A percentile compares a stretch with the other conserved stretches of the same genome.
These are phyloP conservation scores for Acipenser oxyrinchus DNA, from an alignment of 2,797 vertebrate species.

Conservation along the genomic window DNA sequence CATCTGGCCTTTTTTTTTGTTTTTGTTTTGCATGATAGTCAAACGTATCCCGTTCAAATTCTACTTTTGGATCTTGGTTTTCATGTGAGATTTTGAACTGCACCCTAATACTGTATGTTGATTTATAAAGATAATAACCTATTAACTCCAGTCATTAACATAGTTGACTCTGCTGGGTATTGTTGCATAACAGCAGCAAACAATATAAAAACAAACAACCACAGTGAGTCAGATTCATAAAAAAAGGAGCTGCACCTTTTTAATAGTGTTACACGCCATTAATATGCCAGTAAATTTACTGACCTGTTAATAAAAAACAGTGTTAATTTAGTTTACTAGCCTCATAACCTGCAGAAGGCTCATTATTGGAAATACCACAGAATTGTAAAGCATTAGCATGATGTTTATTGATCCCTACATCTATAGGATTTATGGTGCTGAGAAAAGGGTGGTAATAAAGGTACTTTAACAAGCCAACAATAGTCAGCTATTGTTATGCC, in stretches of 20 bases:
- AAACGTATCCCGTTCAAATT: too few species aligned
- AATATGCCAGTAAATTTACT: not conserved
- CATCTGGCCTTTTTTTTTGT: too few species aligned
- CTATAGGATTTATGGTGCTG: not conserved
- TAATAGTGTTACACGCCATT: not conserved
- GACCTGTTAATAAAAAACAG: not conserved
- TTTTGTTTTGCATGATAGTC: too few species aligned
- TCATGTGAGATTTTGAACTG: too few species aligned
- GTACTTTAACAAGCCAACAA: too few species aligned
- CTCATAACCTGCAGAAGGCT: not conserved
- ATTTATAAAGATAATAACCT: too few species aligned
- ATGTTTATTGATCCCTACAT: not conserved
- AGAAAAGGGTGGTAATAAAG: not conserved
- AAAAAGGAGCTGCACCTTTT: not conserved
- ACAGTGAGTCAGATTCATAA: not conserved
- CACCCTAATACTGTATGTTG: too few species aligned
- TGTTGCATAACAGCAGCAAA: too few species aligned
- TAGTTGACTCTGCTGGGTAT: too few species aligned
- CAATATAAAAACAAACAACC: not conserved
- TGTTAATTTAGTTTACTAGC: not conserved
- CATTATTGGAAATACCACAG: conserved; percentile 1
- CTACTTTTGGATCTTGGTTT: too few species aligned
- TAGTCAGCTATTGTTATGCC: too few species aligned
- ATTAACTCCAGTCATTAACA: too few species aligned
- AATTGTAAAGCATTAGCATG: not conserved